phyloP scores from a whole-genome alignment of 2,113 vertebrate genomes.

The Pseudorectes ferrugineus region DNA sequence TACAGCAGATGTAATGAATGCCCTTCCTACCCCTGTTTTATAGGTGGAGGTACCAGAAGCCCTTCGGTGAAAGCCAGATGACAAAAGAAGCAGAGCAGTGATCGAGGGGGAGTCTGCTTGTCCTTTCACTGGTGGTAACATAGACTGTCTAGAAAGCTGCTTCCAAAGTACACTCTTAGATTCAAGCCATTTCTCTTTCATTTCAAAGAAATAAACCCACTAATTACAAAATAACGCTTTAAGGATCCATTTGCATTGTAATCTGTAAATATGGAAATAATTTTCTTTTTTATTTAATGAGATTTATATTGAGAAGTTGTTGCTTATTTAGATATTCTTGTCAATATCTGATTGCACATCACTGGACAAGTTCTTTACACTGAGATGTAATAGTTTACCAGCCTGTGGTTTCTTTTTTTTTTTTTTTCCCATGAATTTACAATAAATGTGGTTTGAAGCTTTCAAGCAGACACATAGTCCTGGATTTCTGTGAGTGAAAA shows the following conservation, averaged over 20 bases:
- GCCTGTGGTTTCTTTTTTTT: slow-evolving; percentile 48
- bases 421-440: slow-evolving; percentile 47
- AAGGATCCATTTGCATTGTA: slow-evolving; percentile 50
- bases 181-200: slow-evolving; percentile 31
- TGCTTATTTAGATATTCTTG: slow-evolving; percentile 59
- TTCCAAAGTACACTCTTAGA: slow-evolving; percentile 43
- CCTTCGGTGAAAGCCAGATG: slow-evolving; percentile 64
- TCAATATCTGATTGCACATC: slow-evolving; percentile 37
- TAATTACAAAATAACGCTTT: slow-evolving; percentile 45
- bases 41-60: slow-evolving; percentile 80
- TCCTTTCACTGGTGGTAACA: slow-evolving; percentile 11
- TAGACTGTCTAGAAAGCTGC: slow-evolving; percentile 45
- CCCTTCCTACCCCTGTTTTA: not conserved
- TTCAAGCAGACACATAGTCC: slow-evolving; percentile 42
- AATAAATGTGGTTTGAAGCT: slow-evolving; percentile 71
- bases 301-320: slow-evolving; percentile 62
- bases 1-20: slow-evolving; percentile 13
- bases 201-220: slow-evolving; percentile 1
- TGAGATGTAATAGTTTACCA: slow-evolving; percentile 55
- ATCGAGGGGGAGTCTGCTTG: slow-evolving; percentile 5
- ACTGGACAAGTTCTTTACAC: slow-evolving; percentile 51
- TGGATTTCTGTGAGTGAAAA: slow-evolving; percentile 37
- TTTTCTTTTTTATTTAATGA: slow-evolving; percentile 72
- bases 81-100: not conserved
- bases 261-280: slow-evolving; percentile 80